Percentiles rank a stretch among this genome's conserved stretches.
Conservation (phyloP, 2,888 invertebrate genomes). For the Bimastos eiseni region DNA sequence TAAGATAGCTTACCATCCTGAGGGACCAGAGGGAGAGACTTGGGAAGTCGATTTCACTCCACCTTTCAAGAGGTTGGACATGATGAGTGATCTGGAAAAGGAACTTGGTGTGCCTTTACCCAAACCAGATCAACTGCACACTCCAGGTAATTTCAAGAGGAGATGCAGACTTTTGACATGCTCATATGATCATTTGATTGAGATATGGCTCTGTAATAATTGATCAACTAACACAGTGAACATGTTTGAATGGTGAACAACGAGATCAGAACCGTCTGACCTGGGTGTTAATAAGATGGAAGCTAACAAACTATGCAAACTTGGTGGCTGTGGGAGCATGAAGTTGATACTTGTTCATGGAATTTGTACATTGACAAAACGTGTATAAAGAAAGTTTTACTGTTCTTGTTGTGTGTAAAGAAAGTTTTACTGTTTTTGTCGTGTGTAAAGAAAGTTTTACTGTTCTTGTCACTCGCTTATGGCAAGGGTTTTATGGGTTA, state of each 20-base stretch:
- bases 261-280: too few relatives aligned
- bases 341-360: background rate
- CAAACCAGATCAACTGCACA: constrained; percentile 58
- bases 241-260: background rate
- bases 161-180: background rate
- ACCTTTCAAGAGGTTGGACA: constrained; percentile 87
- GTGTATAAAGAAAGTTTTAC: background rate
- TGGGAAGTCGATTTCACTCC: constrained; percentile 94
- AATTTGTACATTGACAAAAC: background rate
- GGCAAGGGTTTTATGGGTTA: background rate
- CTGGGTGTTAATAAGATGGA: background rate
- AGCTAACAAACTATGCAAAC: background rate
- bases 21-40: constrained; percentile 75
- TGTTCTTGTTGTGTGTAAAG: too few relatives aligned
- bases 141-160: constrained; percentile 55
- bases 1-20: constrained; percentile 87
- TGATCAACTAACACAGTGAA: background rate
- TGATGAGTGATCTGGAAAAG: constrained; percentile 88
- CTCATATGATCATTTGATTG: background rate
- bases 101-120: constrained; percentile 68
- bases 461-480: background rate
- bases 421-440: too few relatives aligned
- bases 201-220: background rate
- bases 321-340: background rate
- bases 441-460: background rate